Evolutionary conservation across 64 coral and sea anemone species (phyloP).

Genomic region (Astreopora myriophthalma): DNA sequence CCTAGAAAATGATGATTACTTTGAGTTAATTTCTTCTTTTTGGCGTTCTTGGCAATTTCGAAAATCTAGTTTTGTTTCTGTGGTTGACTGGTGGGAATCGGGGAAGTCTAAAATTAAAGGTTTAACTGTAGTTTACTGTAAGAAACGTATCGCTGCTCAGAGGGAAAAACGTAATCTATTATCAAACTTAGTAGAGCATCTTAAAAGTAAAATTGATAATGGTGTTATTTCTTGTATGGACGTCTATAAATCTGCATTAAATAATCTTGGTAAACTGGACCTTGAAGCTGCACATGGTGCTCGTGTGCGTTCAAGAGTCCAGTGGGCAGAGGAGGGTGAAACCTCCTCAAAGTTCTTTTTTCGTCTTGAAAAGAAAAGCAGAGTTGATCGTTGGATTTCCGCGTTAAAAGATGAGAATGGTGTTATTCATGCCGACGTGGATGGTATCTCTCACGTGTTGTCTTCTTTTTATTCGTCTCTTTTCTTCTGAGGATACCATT

Average conservation of each 20-base stretch:
- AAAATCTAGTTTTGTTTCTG: background rate
- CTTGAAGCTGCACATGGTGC: background rate
- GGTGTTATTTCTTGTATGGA: background rate
- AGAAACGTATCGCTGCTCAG: too few relatives aligned
- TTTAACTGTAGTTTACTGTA: background rate
- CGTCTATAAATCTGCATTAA: background rate
- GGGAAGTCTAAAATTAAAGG: slow-evolving; percentile 7
- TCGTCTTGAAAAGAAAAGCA: background rate
- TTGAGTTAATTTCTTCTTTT: background rate
- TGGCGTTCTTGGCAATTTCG: background rate
- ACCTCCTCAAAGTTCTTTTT: background rate
- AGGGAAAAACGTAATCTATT: background rate
- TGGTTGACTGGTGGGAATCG: slow-evolving; percentile 34
- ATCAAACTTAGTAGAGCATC: background rate
- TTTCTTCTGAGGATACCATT: background rate
- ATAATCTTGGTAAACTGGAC: background rate
- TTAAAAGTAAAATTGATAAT: background rate
- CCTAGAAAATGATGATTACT: background rate
- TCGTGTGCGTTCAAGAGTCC: background rate
- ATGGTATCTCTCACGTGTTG: background rate
- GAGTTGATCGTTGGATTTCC: background rate
- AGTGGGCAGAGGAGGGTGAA: background rate
- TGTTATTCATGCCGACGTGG: background rate
- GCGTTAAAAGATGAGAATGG: background rate
- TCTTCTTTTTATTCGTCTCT: background rate